phyloP scores from a whole-genome alignment of 2,797 vertebrate genomes.

The Sebastiscus albofasciatus region DNA sequence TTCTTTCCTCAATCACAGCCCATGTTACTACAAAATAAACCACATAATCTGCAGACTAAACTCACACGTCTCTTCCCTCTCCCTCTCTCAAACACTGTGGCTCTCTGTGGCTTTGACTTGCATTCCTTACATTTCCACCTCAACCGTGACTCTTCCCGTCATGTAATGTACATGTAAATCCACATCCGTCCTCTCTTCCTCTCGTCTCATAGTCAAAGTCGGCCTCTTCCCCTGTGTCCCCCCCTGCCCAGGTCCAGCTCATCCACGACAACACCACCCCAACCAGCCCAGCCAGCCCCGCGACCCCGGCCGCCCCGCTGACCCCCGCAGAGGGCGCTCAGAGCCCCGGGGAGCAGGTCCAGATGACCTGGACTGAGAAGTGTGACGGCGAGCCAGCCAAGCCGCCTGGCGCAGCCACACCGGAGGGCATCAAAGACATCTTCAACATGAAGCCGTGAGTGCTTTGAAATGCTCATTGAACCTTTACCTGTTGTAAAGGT shows the following conservation, averaged over 20 bases:
- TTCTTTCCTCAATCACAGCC: neutral
- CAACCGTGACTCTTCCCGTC: conserved; percentile 50
- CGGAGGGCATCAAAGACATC: conserved; percentile 95
- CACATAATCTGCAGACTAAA: neutral
- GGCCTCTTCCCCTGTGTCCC: conserved; percentile 81
- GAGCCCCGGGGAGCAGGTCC: conserved; percentile 91
- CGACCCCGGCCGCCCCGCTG: conserved; percentile 88
- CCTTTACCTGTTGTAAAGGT: conserved; percentile 14
- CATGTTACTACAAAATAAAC: neutral
- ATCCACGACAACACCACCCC: conserved; percentile 94
- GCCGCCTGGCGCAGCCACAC: conserved; percentile 88
- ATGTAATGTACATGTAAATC: conserved; percentile 60
- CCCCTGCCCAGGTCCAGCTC: conserved; percentile 91
- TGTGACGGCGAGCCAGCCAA: conserved; percentile 90
- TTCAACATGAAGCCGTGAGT: conserved; percentile 99
- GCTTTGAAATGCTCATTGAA: conserved; percentile 28
- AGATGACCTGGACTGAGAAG: conserved; percentile 99
- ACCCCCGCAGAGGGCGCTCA: conserved; percentile 86
- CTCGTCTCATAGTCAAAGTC: conserved; percentile 81
- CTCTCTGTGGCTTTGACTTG: conserved; percentile 68
- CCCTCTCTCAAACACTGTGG: conserved; percentile 69
- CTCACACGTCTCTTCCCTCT: conserved; percentile 47
- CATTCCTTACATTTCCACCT: conserved; percentile 65
- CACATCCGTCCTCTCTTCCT: conserved; percentile 66
- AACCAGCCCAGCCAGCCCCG: conserved; percentile 88